Evolutionary conservation across 1,140 invertebrate species (phyloP), one percentile per base, ranked within the genome.

Genomic region (Chironomus striatipennis): DNA sequence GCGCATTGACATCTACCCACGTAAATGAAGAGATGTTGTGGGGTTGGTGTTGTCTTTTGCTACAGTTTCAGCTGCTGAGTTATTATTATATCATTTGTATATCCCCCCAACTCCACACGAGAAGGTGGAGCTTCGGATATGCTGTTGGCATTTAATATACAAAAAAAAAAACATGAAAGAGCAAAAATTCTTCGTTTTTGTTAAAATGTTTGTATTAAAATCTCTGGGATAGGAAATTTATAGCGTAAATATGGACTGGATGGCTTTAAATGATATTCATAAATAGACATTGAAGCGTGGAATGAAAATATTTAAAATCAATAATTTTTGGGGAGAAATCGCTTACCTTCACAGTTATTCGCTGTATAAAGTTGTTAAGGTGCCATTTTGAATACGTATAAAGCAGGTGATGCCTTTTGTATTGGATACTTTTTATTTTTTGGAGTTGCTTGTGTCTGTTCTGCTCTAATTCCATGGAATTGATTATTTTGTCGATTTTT

Each of bases 161-260:
- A n/a, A n/a, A n/a, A 57, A 57, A 34, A 34, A 34, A 57, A 57
- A 15, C 47, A 57, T 57, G 47, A 57, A 57, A 57, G 47, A 57
- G 47, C 47, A 57, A 57, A 57, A 57, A 57, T 57, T 34, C 24
- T 34, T 57, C n/a, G 9, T 57, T 57, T 57, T n/a, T 57, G 47
- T 57, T 57, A 57, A 34, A 57, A 57, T 57, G n/a, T 57, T 57
- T 57, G 47, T n/a, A 57, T n/a, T 57, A 57, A 57, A 57, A 57
- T 57, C 12, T 10, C 47, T 57, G 47, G 12, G 9, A 57, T 57
- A 57, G 47, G n/a, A 57, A 57, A 57, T n/a, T 57, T n/a, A 15
- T 57, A n/a, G 24, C 24, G 24, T 34, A 34, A 34, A 34, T 34
- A 34, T 5, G 24, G 24, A 34, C 24, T n/a, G 9, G 9, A 57